Base-by-base conservation (phyloP, 1,140 invertebrate genomes). In the Zaprionus ghesquierei region DNA sequence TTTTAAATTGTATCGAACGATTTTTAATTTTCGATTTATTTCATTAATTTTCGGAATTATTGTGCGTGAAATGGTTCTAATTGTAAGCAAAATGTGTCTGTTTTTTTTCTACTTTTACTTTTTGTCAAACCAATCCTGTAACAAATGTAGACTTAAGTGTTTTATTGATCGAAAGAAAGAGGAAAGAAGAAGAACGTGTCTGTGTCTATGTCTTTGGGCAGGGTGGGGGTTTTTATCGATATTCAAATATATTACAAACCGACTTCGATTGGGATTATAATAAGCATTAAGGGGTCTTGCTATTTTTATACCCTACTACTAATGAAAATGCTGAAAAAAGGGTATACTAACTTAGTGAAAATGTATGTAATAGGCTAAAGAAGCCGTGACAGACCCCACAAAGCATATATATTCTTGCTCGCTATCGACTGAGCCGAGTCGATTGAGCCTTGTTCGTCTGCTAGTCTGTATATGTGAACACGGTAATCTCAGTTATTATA, bases 61-160 rank as follows among this genome's bases (percentile, higher is more conserved):
- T 66, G 51, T 56, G 65, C 38, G 51, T 50, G 27, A 68, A 60
- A 62, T 38, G 44, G 59, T 75, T 70, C 29, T 63, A 54, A 58
- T 44, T 69, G 27, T 69, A 69, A 74, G 56, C 27, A 13, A 50
- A 20, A 50, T 41, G 56, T 33, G 65, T 20, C 18, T 69, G 56
- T 72, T 62, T 62, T 69, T 74, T 29, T n/a, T n/a, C n/a, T 73
- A 22, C 13, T 12, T 33, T 41, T 41, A 41, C 23, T 35, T 59
- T 74, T 63, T 63, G 51, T 56, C 59, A 69, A 73, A 69, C 38
- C 65, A 73, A 84, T 46, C 59, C 46, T 80, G 74, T 85, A 85
- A 85, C 81, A 85, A 85, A 80, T 80, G 66, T 85, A 85, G 81
- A 58, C 13, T 58, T 85, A 85, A 85, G 81, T 85, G 81, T 85